A percentile compares a stretch with the other conserved stretches of the same genome.
Conservation (phyloP, 2,888 invertebrate genomes). For the Eudasyphora cyanicolor region DNA sequence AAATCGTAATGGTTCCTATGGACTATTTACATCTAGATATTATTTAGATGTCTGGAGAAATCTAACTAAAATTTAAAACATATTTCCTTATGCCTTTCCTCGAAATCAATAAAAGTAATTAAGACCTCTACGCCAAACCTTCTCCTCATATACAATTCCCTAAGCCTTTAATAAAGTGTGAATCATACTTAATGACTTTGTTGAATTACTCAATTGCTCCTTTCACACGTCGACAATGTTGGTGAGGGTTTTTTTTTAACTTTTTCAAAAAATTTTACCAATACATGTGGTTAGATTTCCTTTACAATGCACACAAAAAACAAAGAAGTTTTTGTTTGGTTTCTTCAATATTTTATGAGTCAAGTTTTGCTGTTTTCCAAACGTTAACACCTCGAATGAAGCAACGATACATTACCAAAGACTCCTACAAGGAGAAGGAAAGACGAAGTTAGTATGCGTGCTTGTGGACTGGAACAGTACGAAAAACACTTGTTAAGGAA, state of each 20-base stretch:
- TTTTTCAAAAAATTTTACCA: conserved; percentile 11
- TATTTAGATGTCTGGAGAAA: too few relatives aligned
- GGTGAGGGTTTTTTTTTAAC: conserved; percentile 34
- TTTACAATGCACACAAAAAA: conserved; percentile 7
- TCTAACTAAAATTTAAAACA: too few relatives aligned
- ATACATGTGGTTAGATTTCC: conserved; percentile 16
- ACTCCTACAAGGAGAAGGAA: not conserved
- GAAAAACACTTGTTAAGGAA: conserved; percentile 64
- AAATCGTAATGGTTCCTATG: too few relatives aligned
- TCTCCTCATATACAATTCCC: not conserved
- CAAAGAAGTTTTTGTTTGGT: conserved; percentile 40
- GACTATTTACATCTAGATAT: too few relatives aligned
- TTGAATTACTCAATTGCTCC: not conserved
- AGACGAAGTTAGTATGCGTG: conserved; percentile 40
- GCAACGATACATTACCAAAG: conserved; percentile 41
- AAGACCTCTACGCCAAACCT: too few relatives aligned
- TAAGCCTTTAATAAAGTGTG: not conserved
- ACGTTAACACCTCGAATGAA: conserved; percentile 61
- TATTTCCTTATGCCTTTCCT: too few relatives aligned
- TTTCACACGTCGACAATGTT: conserved; percentile 23
- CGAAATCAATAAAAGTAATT: too few relatives aligned
- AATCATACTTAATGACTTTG: not conserved
- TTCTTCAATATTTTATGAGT: conserved; percentile 78
- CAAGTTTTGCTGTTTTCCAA: conserved; percentile 71
- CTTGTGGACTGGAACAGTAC: conserved; percentile 46